Evolutionary conservation across 1,140 invertebrate species (phyloP).

Genomic region (Ridgeia piscesae): DNA sequence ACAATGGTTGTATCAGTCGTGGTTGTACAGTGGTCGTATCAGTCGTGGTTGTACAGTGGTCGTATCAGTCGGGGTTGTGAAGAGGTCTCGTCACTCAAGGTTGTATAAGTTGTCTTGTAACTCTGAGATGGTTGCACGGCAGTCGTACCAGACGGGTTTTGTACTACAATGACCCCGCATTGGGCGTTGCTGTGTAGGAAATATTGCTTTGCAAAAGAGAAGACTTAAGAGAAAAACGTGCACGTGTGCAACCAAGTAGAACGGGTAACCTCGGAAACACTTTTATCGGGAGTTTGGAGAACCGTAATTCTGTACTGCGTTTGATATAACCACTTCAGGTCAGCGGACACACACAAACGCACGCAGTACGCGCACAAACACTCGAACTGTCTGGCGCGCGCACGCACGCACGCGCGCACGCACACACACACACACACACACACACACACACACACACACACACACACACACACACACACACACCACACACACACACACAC

Average conservation of each 20-base stretch:
- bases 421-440: neutral
- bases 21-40: neutral
- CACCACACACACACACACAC: neutral
- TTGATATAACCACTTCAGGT: too few relatives aligned
- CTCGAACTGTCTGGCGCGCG: too few relatives aligned
- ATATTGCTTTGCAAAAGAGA: neutral
- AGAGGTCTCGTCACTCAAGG: neutral
- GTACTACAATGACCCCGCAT: neutral
- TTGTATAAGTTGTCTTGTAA: neutral
- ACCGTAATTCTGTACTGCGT: too few relatives aligned
- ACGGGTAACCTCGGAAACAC: neutral
- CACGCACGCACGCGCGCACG: neutral
- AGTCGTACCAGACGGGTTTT: neutral
- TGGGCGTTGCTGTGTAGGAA: neutral
- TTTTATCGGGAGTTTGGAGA: neutral
- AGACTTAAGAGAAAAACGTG: neutral
- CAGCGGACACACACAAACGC: too few relatives aligned
- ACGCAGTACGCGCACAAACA: too few relatives aligned
- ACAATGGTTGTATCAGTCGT: neutral
- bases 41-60: neutral
- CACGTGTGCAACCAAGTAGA: neutral
- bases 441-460: conserved; percentile 8
- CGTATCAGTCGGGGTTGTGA: neutral
- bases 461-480: neutral
- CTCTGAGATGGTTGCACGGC: too few relatives aligned